Evolutionary conservation across 2,113 vertebrate genomes (phyloP).

Genomic region (Menidia beryllina): DNA sequence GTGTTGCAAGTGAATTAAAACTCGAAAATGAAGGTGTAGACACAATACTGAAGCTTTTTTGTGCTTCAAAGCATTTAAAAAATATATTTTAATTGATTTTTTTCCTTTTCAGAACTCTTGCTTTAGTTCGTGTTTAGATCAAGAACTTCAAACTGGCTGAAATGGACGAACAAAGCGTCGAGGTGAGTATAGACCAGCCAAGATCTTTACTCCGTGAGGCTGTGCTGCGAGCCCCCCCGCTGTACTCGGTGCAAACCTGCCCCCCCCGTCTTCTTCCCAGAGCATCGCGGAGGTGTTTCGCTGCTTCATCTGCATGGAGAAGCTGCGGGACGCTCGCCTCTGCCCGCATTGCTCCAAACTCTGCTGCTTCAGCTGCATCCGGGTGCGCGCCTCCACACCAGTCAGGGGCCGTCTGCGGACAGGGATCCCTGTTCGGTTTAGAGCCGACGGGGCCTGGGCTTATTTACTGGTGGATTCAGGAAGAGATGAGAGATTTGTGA

Average conservation of each 20-base stretch:
- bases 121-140: constrained; percentile 6
- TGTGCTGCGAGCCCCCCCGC: neutral
- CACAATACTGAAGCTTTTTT: neutral
- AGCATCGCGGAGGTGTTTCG: constrained; percentile 99
- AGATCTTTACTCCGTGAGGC: neutral
- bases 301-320: constrained; percentile 99
- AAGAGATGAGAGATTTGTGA: neutral
- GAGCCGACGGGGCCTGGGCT: neutral
- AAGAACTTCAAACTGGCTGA: constrained; percentile 69
- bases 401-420: neutral
- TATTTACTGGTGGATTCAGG: too few relatives aligned
- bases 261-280: constrained; percentile 69
- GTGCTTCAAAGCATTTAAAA: too few relatives aligned
- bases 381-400: constrained; percentile 81
- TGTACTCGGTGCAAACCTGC: neutral
- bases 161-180: constrained; percentile 87
- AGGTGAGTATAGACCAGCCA: constrained; percentile 68
- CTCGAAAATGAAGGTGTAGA: too few relatives aligned
- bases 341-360: constrained; percentile 99
- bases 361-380: constrained; percentile 98
- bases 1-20: too few relatives aligned
- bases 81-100: too few relatives aligned
- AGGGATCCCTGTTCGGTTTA: neutral
- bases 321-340: constrained; percentile 94
- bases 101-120: constrained; percentile 18